These are phyloP conservation scores for Troides oblongomaculatus DNA, from an alignment of 2,888 invertebrate species.

Conservation along the genomic window DNA sequence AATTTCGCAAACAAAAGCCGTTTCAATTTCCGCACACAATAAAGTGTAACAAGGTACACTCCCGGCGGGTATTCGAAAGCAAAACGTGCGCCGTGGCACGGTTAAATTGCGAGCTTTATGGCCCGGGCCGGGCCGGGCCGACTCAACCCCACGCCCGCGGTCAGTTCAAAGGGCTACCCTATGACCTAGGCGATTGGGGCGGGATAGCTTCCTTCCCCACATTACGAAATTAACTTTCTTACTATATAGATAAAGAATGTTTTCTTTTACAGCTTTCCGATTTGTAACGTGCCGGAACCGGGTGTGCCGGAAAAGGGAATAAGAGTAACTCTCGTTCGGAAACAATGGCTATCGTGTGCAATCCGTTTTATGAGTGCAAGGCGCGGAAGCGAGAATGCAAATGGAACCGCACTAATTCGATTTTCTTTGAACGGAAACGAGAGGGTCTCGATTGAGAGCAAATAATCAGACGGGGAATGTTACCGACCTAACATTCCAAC, in stretches of 20 bases:
- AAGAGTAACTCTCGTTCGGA: slow-evolving; percentile 57
- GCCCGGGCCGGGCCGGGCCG: slow-evolving; percentile 44
- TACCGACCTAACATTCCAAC: not conserved
- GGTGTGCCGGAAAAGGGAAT: slow-evolving; percentile 65
- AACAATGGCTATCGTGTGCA: slow-evolving; percentile 41
- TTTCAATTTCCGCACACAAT: slow-evolving; percentile 42
- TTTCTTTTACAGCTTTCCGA: slow-evolving; percentile 45
- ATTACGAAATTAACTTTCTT: not conserved
- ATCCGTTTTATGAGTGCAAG: slow-evolving; percentile 41
- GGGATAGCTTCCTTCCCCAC: slow-evolving; percentile 2
- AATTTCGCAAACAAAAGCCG: slow-evolving; percentile 35
- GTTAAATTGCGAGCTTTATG: slow-evolving; percentile 60
- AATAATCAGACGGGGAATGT: slow-evolving; percentile 45
- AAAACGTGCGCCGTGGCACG: slow-evolving; percentile 54
- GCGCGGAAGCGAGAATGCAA: slow-evolving; percentile 57
- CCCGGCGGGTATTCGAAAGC: slow-evolving; percentile 48
- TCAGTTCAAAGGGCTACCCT: slow-evolving; percentile 67
- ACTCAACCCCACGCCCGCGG: slow-evolving; percentile 56
- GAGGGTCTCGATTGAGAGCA: slow-evolving; percentile 51
- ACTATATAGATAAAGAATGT: slow-evolving; percentile 1
- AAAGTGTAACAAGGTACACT: slow-evolving; percentile 46
- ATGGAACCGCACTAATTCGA: slow-evolving; percentile 68
- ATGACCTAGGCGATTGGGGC: slow-evolving; percentile 38
- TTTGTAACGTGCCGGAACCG: slow-evolving; percentile 50
- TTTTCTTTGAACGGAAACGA: slow-evolving; percentile 66